These are phyloP conservation scores for Hyperoplus lanceolatus DNA, from an alignment of 2,797 vertebrate genomes.

Conservation along the genomic window DNA sequence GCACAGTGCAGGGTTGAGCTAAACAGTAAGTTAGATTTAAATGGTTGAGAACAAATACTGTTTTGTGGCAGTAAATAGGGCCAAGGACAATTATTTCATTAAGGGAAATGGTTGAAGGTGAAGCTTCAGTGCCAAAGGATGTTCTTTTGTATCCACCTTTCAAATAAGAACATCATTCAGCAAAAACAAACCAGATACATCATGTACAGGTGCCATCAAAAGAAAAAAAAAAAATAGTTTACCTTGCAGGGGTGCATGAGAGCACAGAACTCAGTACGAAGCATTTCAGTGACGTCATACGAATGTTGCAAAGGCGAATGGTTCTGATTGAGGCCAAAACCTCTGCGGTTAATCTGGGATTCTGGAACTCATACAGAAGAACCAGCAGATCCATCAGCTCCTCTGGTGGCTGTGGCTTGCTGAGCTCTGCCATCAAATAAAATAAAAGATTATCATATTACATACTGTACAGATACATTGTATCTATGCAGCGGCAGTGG, in stretches of 20 bases:
- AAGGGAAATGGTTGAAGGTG: not conserved
- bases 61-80: not conserved
- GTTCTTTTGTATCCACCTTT: not conserved
- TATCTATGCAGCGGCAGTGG: no score
- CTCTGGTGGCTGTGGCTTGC: constrained; percentile 88
- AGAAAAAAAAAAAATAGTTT: constrained; percentile 41
- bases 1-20: no score
- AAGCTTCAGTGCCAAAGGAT: not conserved
- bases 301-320: constrained; percentile 88
- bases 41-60: not conserved
- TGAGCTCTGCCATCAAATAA: constrained; percentile 74
- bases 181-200: not conserved
- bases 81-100: not conserved
- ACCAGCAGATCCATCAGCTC: constrained; percentile 96
- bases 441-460: not conserved
- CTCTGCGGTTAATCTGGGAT: constrained; percentile 91
- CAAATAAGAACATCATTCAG: not conserved
- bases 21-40: not conserved
- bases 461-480: no score
- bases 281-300: constrained; percentile 95
- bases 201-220: not conserved
- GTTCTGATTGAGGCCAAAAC: constrained; percentile 88
- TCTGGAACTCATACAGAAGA: constrained; percentile 97
- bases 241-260: constrained; percentile 84
- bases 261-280: constrained; percentile 91